Evolutionary conservation across 1,140 invertebrate genomes (phyloP).

Genomic region (Lysiphlebus fabarum): DNA sequence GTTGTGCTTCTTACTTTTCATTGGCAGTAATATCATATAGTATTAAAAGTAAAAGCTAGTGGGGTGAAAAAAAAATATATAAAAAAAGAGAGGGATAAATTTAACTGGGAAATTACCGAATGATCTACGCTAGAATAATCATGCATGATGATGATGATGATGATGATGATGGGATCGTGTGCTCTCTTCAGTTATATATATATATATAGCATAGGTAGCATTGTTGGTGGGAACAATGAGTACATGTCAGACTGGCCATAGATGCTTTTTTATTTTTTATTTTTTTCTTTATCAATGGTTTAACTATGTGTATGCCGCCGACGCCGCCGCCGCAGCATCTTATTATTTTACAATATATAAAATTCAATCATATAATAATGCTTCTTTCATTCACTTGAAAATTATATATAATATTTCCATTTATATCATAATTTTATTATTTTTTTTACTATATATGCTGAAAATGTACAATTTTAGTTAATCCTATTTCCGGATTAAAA

Average conservation of each 20-base stretch:
- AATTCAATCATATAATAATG: neutral
- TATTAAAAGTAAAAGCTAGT: no score
- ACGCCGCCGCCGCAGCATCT: slow-evolving; percentile 19
- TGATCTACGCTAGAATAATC: slow-evolving; percentile 48
- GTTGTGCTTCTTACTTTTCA: slow-evolving; percentile 2
- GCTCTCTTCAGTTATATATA: slow-evolving; percentile 27
- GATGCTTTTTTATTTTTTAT: neutral
- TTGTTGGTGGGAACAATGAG: slow-evolving; percentile 45
- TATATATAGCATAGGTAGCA: no score
- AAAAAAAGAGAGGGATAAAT: slow-evolving; percentile 8
- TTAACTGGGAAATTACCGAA: slow-evolving; percentile 52
- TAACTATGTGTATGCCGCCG: no score
- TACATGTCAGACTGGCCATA: slow-evolving; percentile 12
- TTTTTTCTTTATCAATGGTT: slow-evolving; percentile 19
- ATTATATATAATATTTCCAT: neutral
- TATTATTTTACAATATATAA: slow-evolving; percentile 21
- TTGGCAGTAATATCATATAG: slow-evolving; percentile 9
- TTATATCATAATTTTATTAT: neutral
- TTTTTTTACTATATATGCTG: neutral
- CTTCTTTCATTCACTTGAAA: neutral
- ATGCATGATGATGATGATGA: slow-evolving; percentile 29
- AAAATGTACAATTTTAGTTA: no score
- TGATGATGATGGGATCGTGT: slow-evolving; percentile 25
- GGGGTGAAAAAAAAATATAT: neutral
- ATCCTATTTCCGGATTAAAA: no score